Evolutionary conservation across 2,113 vertebrate genomes (phyloP).

Genomic region (Pollachius pollachius): DNA sequence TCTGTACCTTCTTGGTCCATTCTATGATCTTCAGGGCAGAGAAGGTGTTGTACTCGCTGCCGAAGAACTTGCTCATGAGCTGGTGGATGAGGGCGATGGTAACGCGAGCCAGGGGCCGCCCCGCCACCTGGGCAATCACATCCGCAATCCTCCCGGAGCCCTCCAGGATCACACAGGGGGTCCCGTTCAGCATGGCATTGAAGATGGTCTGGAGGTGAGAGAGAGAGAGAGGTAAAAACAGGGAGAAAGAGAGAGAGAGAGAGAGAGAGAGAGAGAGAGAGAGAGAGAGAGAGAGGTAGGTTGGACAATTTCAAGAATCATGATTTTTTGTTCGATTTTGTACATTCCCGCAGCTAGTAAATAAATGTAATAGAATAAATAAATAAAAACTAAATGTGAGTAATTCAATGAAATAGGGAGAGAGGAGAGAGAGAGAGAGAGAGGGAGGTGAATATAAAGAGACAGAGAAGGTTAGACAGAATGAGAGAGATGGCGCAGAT

Average conservation of each 20-base stretch:
- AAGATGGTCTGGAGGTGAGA: constrained; percentile 83
- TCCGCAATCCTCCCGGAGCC: constrained; percentile 92
- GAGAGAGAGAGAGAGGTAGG: too few relatives aligned
- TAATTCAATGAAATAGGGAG: too few relatives aligned
- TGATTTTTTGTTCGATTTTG: too few relatives aligned
- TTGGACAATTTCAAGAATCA: too few relatives aligned
- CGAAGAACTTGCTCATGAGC: constrained; percentile 79
- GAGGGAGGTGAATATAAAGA: too few relatives aligned
- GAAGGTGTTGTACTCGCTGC: constrained; percentile 78
- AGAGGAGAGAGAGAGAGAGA: too few relatives aligned
- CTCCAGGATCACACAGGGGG: constrained; percentile 89
- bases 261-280: too few relatives aligned
- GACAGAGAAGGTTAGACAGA: too few relatives aligned
- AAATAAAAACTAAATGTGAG: too few relatives aligned
- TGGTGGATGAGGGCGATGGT: constrained; percentile 78
- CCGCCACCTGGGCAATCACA: constrained; percentile 85
- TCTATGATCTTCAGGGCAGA: constrained; percentile 73
- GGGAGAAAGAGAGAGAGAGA: background rate
- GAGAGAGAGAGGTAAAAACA: background rate
- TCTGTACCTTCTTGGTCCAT: constrained; percentile 91
- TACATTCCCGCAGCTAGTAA: too few relatives aligned
- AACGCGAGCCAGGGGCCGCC: constrained; percentile 72
- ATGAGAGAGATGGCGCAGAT: too few relatives aligned
- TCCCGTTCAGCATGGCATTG: constrained; percentile 83
- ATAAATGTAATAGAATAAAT: too few relatives aligned